Evolutionary conservation across 2,888 invertebrate genomes (phyloP).

Genomic region (Athrips mouffetella): DNA sequence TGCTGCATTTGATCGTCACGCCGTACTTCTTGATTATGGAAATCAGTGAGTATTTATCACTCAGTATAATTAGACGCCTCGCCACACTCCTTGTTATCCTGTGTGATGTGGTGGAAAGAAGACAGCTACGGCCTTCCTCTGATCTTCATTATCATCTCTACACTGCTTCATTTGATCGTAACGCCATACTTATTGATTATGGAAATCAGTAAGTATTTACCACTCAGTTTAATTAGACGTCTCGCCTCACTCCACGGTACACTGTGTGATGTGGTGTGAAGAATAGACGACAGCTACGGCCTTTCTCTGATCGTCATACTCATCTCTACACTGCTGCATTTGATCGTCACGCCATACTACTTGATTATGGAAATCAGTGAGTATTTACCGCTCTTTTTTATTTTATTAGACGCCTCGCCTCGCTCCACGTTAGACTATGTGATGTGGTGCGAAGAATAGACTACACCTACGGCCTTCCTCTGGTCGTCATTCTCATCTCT

Average conservation of each 20-base stretch:
- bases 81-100: conserved; percentile 71
- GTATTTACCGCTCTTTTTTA: no score
- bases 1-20: conserved; percentile 79
- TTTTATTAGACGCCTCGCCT: conserved; percentile 69
- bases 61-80: conserved; percentile 48
- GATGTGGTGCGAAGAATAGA: conserved; percentile 72
- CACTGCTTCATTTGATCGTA: conserved; percentile 78
- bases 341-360: conserved; percentile 80
- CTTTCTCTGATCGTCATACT: conserved; percentile 73
- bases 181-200: conserved; percentile 80
- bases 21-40: conserved; percentile 80
- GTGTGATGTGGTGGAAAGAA: conserved; percentile 76
- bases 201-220: conserved; percentile 74
- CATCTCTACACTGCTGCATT: conserved; percentile 77
- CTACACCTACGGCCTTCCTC: conserved; percentile 72
- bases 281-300: conserved; percentile 74
- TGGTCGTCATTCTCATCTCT: conserved; percentile 74
- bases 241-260: conserved; percentile 72
- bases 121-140: conserved; percentile 74
- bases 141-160: conserved; percentile 75
- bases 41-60: conserved; percentile 56
- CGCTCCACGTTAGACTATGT: conserved; percentile 72
- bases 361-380: conserved; percentile 75
- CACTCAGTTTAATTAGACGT: no score
- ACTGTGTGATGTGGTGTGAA: conserved; percentile 71